Conservation (phyloP, 2,888 invertebrate species). For the Ormyrus pomaceus region DNA sequence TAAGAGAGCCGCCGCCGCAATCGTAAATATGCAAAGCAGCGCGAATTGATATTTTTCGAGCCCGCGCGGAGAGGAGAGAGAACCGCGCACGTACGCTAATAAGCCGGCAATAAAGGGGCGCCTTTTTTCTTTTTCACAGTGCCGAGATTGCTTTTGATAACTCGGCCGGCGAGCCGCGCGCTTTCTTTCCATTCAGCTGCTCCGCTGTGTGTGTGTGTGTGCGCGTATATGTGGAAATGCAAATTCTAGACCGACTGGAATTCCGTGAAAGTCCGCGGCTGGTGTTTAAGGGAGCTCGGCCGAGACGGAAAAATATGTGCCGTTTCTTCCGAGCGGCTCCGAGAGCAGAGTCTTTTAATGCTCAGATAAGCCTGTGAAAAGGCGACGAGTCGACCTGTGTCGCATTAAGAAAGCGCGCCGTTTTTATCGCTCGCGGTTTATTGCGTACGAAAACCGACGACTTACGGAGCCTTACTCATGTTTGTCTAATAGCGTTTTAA, state of each 20-base stretch:
- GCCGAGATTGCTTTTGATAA: slow-evolving; percentile 52
- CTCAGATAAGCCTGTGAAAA: too few species aligned
- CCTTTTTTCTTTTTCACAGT: slow-evolving; percentile 11
- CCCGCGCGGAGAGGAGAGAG: slow-evolving; percentile 20
- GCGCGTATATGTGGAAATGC: slow-evolving; percentile 26
- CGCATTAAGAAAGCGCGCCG: background rate
- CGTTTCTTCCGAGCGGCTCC: background rate
- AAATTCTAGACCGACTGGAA: slow-evolving; percentile 24
- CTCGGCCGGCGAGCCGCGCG: slow-evolving; percentile 7
- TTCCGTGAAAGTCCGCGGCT: slow-evolving; percentile 39
- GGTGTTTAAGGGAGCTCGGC: background rate
- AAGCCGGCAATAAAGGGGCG: slow-evolving; percentile 28
- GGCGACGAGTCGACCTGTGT: background rate
- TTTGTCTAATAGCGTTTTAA: too few species aligned
- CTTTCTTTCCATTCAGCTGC: slow-evolving; percentile 40
- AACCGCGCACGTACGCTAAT: slow-evolving; percentile 35
- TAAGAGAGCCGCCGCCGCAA: slow-evolving; percentile 43
- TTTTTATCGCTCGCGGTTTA: too few species aligned
- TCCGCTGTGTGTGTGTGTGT: background rate
- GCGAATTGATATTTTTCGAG: slow-evolving; percentile 54
- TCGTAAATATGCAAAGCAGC: slow-evolving; percentile 57
- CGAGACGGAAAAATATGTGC: background rate
- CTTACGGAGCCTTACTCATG: too few species aligned
- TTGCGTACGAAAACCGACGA: too few species aligned
- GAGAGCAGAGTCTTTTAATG: too few species aligned